Base-by-base conservation (phyloP, 2,888 invertebrate species). In the Epicampocera succincta region DNA sequence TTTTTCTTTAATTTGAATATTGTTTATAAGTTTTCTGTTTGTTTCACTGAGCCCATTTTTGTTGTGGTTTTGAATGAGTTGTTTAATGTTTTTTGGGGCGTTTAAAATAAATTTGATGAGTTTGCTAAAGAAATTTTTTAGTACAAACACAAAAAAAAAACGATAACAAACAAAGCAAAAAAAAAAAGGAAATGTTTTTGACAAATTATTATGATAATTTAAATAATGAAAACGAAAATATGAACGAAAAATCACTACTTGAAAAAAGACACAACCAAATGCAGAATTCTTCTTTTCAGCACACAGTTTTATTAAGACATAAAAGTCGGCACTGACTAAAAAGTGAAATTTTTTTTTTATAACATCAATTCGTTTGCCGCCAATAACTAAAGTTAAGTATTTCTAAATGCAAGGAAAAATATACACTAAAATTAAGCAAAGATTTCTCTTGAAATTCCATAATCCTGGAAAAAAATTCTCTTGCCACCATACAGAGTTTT, bases 71-170 rank as follows among this genome's bases (percentile, higher is more conserved):
- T 56, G 17, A 52, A 46, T 4, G 17, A 46, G 19, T 42, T 63
- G 52, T 63, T 52, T 40, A 56, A 29, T 61, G 42, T 50, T 42
- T 46, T 33, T 48, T 13, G 5, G 60, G 40, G n/a, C n/a, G n/a
- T 66, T 46, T 66, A 42, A 17, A 40, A 25, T n/a, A 19, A 48
- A 48, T 58, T 38, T 61, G 25, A 8, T 72, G 52, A 56, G n/a
- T 72, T 25, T 48, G 17, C 33, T 33, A 60, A 48, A 9, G 38
- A 46, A 38, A 56, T 48, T 58, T 68, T 69, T 69, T 77, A 71
- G 69, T 77, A 77, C 38, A 56, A 63, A 71, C 69, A 77, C 56
- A 61, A 46, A 69, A 33, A 33, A 29, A 29, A 61, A 77, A 76
- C 61, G 69, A 61, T 46, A 69, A 77, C 17, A 69, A 38, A 61